Base-by-base conservation (phyloP, 2,888 invertebrate genomes). In the Oligia fasciuncula region DNA sequence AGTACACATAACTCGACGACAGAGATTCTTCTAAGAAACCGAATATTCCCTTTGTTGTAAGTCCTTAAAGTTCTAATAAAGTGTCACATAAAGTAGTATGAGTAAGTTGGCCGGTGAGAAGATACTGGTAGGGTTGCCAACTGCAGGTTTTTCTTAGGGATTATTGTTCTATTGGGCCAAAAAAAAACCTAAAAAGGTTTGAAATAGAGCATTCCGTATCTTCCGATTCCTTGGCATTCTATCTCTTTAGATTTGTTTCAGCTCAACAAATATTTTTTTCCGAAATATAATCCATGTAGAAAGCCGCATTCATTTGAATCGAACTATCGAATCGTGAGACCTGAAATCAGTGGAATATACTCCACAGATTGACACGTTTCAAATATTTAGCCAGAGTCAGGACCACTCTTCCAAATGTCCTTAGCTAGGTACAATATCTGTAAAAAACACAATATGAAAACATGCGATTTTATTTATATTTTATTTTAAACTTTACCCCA, bases 31-130 rank as follows among this genome's bases (percentile, higher is more conserved):
- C 96, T 94, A 83, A 92, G 96, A 96, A 96, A 90, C 90, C 83
- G 85, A 92, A 94, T 94, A 93, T 94, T 88, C 92, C 91, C 91
- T 93, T 94, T 94, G 94, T 94, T 89, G 87, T 81, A 71, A 46
- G 65, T 79, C 73, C 78, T 90, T 92, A 91, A 92, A 91, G 90
- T 91, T 94, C 93, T 93, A 95, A 95, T 95, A 95, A 96, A 95
- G 86, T 95, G 96, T 96, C 96, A 94, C 95, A 95, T 96, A 96
- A 96, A 96, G 91, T 92, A 88, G 91, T 91, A 91, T 92, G 93
- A 93, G 90, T 91, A 88, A 91, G 84, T 84, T 90, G 49, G 71
- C 68, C 66, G 17, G 72, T 17, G 76, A 63, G 67, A 23, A 73
- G 69, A 75, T 54, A 60, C 8, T 1, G 14, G 4, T 77, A 89